phyloP scores from a whole-genome alignment of 1,140 invertebrate genomes.

The Nephotettix cincticeps region DNA sequence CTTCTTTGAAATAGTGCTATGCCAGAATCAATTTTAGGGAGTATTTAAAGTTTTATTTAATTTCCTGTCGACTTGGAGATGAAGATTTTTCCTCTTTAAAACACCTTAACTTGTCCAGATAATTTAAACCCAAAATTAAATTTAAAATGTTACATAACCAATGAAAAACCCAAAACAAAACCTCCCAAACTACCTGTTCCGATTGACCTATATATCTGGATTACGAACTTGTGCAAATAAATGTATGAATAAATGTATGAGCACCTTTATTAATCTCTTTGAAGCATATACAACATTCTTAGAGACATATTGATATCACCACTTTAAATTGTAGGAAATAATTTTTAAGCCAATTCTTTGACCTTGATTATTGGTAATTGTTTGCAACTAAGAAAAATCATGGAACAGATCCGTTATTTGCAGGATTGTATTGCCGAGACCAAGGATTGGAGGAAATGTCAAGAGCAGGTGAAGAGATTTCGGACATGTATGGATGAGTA shows the following conservation, averaged over 20 bases:
- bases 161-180: too few relatives aligned
- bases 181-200: not conserved
- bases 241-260: not conserved
- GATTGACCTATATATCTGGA: not conserved
- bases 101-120: too few relatives aligned
- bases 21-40: too few relatives aligned
- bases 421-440: slow-evolving; percentile 86
- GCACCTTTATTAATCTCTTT: too few relatives aligned
- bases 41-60: too few relatives aligned
- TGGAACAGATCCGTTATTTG: slow-evolving; percentile 43
- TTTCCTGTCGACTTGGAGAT: too few relatives aligned
- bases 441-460: slow-evolving; percentile 89
- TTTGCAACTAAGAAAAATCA: not conserved
- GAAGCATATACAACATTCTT: not conserved
- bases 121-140: not conserved
- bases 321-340: not conserved
- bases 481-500: slow-evolving; percentile 70
- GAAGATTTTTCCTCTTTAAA: too few relatives aligned
- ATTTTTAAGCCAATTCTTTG: not conserved
- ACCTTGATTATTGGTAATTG: not conserved
- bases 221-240: not conserved
- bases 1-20: too few relatives aligned
- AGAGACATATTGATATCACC: not conserved
- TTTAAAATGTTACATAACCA: not conserved
- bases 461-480: slow-evolving; percentile 76